Percentiles rank a stretch among this genome's conserved stretches.
Evolutionary conservation across 2,797 vertebrate species (phyloP).

Genomic region (Catharus ustulatus): DNA sequence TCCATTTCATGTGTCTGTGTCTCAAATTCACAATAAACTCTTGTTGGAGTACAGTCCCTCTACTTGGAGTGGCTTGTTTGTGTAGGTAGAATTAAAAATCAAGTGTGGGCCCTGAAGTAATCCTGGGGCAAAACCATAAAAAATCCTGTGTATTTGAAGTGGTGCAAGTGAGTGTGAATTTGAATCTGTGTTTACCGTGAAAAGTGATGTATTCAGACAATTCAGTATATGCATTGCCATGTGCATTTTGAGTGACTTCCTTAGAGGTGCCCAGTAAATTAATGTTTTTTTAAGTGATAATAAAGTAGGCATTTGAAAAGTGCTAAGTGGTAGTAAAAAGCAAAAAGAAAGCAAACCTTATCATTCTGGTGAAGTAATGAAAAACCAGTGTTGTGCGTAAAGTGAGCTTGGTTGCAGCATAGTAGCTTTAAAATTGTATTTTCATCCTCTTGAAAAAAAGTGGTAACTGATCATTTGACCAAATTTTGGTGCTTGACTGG

Average conservation of each 20-base stretch:
- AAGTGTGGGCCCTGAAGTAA: not conserved
- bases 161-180: not conserved
- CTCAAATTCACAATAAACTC: not conserved
- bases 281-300: not conserved
- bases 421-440: not conserved
- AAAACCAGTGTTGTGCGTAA: not conserved
- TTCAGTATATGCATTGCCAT: not conserved
- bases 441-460: not conserved
- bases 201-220: not conserved
- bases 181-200: not conserved
- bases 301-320: not conserved
- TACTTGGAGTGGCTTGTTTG: not conserved
- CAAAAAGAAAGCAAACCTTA: not conserved
- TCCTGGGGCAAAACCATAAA: not conserved
- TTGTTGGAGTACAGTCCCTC: not conserved
- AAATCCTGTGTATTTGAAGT: not conserved
- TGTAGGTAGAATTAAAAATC: not conserved
- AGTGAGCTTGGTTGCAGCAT: not conserved
- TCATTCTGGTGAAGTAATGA: fast-evolving
- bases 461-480: not conserved
- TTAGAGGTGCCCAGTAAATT: not conserved
- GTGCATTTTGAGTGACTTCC: not conserved
- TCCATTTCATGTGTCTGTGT: not conserved
- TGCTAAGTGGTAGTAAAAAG: not conserved
- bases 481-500: not conserved